Base-by-base conservation (phyloP, 2,888 invertebrate species). In the Drosophila pegasa region DNA sequence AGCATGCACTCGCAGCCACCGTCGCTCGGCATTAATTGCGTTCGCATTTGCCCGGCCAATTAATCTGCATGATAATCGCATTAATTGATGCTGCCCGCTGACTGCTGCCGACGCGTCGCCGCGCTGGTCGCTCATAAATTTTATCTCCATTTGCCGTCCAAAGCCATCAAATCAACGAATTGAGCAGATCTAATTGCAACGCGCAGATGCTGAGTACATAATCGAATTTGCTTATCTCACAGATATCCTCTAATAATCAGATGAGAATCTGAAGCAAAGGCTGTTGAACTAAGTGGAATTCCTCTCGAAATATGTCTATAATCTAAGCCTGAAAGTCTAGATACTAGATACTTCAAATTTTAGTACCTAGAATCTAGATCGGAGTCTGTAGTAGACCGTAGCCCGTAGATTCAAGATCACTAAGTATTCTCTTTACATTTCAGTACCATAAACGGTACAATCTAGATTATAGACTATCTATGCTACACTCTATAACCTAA, bases 21-120 rank as follows among this genome's bases (percentile, higher is more conserved):
- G 47, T 31, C 31, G 31, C 57, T 50, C 38, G 27, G 59, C 64
- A 87, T 78, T 78, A 78, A 84, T 78, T 78, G 78, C 74, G 75
- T 40, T 74, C 69, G 52, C 65, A 83, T 72, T 68, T 68, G 75
- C 56, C 18, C 3, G 35, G 45, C 62, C 83, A 87, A 83, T 84
- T 87, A 81, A 84, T 81, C 79, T 65, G 75, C 55, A 76, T 66
- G 84, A 78, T 78, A 87, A 77, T 87, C 85, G 79, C 70, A 71
- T 83, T 74, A 80, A 87, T 71, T 71, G 71, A 59, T 22, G 47
- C 18, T 40, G 40, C 29, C 20, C 16, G 51, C 20, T 20, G 40
- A 14, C n/a, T 9, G 55, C 35, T 31, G 22, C 20, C n/a, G 38
- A 25, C 48, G 33, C 31, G 18, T 22, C 50, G 35, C 16, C 22